Base-by-base conservation (phyloP, 2,888 invertebrate genomes). In the Trimorus sp. region DNA sequence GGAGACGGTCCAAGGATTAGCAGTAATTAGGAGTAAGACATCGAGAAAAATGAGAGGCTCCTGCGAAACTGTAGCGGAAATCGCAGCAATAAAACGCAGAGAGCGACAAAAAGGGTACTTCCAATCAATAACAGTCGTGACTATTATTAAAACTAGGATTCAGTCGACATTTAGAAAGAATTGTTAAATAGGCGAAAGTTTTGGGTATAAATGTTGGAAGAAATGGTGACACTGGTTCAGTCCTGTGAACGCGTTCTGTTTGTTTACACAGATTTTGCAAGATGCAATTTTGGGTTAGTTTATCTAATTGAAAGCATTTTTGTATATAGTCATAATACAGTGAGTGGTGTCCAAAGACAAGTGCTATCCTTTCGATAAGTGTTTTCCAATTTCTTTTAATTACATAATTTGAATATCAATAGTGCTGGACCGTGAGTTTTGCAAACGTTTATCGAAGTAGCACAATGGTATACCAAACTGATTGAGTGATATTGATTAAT, bases 181-280 rank as follows among this genome's bases (percentile, higher is more conserved):
- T 53, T 58, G 14, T 85, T 71, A 60, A 76, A 86, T 83, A 16
- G 84, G 90, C 87, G 91, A 91, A 91, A 91, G 91, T 90, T 60
- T 60, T 65, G 84, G 62, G 85, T 91, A 91, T 91, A 91, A 91
- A 90, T 91, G 90, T 88, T 89, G 84, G 77, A 65, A 63, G 79
- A 73, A 82, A 86, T 83, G 80, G 79, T 83, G 54, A 66, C 14
- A 60, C 11, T 4, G 12, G 15, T 66, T 68, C 71, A 73, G 70
- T 71, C 2, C 26, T 48, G 6, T 38, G 16, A 51, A 83, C 81
- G 82, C 82, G 86, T 88, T 86, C 88, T 88, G 87, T 90, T 83
- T 73, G 85, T 83, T 79, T 87, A 74, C 79, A 71, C 82, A 83
- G 84, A 82, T 79, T 45, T 83, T 58, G 4, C 40, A 74, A 36